Percentiles rank a stretch among this genome's conserved stretches.
Conservation (phyloP, 2,797 vertebrate genomes). For the Labeo calbasu region DNA sequence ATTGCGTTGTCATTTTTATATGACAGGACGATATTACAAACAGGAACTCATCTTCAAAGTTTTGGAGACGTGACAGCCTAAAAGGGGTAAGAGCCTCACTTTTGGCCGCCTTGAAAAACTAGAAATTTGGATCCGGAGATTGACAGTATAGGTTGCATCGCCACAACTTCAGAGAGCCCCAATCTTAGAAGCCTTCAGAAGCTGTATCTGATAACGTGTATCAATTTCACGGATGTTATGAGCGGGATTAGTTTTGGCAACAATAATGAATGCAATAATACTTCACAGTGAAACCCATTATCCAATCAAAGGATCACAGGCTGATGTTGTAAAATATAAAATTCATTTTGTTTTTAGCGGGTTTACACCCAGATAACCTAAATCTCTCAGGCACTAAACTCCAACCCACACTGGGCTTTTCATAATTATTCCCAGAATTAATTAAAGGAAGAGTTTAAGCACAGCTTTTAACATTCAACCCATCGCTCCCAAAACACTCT, state of each 20-base stretch:
- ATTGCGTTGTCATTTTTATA: slow-evolving; percentile 51
- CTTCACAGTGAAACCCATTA: slow-evolving; percentile 31
- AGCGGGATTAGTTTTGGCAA: slow-evolving; percentile 36
- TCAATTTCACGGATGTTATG: slow-evolving; percentile 38
- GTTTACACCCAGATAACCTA: slow-evolving; percentile 36
- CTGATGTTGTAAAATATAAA: slow-evolving; percentile 38
- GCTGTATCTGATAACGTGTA: slow-evolving; percentile 21
- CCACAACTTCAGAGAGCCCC: slow-evolving; percentile 13
- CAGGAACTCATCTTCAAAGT: slow-evolving; percentile 40
- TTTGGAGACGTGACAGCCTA: slow-evolving; percentile 47
- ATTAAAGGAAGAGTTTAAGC: slow-evolving; percentile 46
- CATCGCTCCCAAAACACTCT: slow-evolving; percentile 33
- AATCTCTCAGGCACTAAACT: slow-evolving; percentile 44
- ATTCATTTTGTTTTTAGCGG: neutral
- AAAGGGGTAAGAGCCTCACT: slow-evolving; percentile 21
- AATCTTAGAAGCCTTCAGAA: slow-evolving; percentile 16
- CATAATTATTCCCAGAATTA: slow-evolving; percentile 47
- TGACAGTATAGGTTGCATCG: slow-evolving; percentile 19
- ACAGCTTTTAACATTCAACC: slow-evolving; percentile 46
- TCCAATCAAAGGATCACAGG: slow-evolving; percentile 35
- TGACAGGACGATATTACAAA: slow-evolving; percentile 43
- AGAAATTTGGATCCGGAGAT: slow-evolving; percentile 4
- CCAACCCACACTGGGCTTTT: slow-evolving; percentile 42
- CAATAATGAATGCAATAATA: slow-evolving; percentile 32
- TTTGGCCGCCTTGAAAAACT: slow-evolving; percentile 22